Percentiles rank a stretch among this genome's conserved stretches.
Conservation (phyloP, 1,140 invertebrate genomes). For the Leptinotarsa texana region DNA sequence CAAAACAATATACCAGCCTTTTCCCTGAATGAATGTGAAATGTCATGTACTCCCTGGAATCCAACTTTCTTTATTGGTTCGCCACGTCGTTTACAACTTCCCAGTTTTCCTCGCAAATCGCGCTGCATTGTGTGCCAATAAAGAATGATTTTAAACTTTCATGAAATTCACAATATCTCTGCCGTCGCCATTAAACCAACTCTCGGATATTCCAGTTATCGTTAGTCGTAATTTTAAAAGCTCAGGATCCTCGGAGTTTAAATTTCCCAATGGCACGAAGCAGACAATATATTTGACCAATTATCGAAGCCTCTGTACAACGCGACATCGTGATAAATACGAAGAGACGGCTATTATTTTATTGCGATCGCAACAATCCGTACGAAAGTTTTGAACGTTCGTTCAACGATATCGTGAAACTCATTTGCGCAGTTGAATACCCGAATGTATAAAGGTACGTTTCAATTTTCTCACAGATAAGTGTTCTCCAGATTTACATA, state of each 20-base stretch:
- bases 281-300: conserved; percentile 47
- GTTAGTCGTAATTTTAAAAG: conserved; percentile 28
- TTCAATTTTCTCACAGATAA: too few relatives aligned
- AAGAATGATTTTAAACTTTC: conserved; percentile 14
- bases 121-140: conserved; percentile 1
- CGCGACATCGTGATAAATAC: conserved; percentile 45
- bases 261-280: conserved; percentile 36
- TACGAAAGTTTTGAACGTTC: conserved; percentile 30
- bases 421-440: too few relatives aligned
- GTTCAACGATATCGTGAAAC: background rate
- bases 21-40: too few relatives aligned
- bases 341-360: conserved; percentile 44
- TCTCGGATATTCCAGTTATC: conserved; percentile 24
- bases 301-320: conserved; percentile 42
- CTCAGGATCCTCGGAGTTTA: conserved; percentile 25
- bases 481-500: too few relatives aligned
- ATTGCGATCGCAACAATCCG: conserved; percentile 37
- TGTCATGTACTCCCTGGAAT: too few relatives aligned
- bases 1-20: too few relatives aligned
- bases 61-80: background rate
- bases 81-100: background rate
- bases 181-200: background rate
- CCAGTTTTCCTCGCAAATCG: background rate
- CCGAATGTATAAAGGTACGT: too few relatives aligned
- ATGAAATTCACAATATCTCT: conserved; percentile 9